Conservation (phyloP, 2,888 invertebrate genomes). For the Pyrocoelia pectoralis region DNA sequence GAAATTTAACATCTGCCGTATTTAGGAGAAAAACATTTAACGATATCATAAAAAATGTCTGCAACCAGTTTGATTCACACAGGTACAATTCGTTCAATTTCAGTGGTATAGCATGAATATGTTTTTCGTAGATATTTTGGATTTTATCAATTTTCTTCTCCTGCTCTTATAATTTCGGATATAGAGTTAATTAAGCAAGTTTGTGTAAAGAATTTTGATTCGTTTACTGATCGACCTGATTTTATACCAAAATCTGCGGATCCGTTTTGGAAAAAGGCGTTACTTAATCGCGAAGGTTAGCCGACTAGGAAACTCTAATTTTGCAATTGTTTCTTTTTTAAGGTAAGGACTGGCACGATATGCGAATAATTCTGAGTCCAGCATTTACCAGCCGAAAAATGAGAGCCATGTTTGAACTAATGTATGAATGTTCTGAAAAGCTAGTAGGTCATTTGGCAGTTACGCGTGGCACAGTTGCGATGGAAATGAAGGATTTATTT, state of each 20-base stretch:
- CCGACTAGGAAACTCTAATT: not conserved
- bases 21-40: not conserved
- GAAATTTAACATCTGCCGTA: not conserved
- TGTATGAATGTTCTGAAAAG: not conserved
- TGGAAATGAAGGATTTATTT: slow-evolving; percentile 16
- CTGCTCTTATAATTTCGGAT: not conserved
- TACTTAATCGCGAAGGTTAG: not conserved
- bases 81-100: not conserved
- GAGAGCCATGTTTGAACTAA: slow-evolving; percentile 3
- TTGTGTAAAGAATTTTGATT: slow-evolving; percentile 2
- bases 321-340: not conserved
- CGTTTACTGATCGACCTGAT: not conserved
- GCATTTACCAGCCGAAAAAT: slow-evolving; percentile 1
- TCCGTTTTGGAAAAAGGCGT: slow-evolving; percentile 1
- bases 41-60: not conserved
- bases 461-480: not conserved
- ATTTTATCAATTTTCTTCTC: slow-evolving; percentile 3
- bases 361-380: not conserved
- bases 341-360: slow-evolving; percentile 4
- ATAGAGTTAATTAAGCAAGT: slow-evolving; percentile 7
- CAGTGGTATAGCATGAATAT: too few relatives aligned
- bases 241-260: not conserved
- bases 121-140: slow-evolving; percentile 15
- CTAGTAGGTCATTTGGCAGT: not conserved
- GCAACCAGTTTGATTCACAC: not conserved